Percentiles rank a stretch among this genome's conserved stretches.
phyloP scores from a whole-genome alignment of 2,113 vertebrate species.

The Arothron firmamentum region DNA sequence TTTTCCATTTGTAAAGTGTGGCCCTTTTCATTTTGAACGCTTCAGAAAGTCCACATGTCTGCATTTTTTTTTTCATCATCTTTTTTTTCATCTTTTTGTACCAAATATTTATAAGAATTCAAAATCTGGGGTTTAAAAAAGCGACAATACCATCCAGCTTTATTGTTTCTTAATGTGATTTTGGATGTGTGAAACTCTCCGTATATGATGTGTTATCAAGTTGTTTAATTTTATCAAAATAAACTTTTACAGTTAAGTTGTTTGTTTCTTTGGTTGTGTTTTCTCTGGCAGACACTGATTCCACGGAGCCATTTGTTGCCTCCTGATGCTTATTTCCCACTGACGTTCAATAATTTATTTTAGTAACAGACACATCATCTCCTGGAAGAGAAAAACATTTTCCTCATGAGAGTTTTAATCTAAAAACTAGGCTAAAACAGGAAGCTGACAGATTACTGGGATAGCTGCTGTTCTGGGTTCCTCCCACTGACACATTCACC shows the following conservation, averaged over 20 bases:
- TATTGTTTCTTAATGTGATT: constrained; percentile 61
- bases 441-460: no score
- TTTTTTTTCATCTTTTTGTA: constrained; percentile 82
- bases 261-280: background rate
- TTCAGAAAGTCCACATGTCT: constrained; percentile 68
- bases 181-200: constrained; percentile 59
- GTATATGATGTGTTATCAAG: constrained; percentile 51
- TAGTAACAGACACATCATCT: no score
- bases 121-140: constrained; percentile 60
- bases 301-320: background rate
- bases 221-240: constrained; percentile 70
- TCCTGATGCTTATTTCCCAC: no score
- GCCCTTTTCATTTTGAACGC: constrained; percentile 77
- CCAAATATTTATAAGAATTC: constrained; percentile 88
- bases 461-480: no score
- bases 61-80: constrained; percentile 76
- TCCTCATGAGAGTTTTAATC: no score
- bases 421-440: no score
- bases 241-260: constrained; percentile 69
- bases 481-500: no score
- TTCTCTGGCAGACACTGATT: background rate
- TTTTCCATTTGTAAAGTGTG: constrained; percentile 58
- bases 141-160: constrained; percentile 39
- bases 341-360: no score
- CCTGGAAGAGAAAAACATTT: no score